Base-by-base conservation (phyloP, 2,797 vertebrate genomes). In the Syngnathus rostellatus region DNA sequence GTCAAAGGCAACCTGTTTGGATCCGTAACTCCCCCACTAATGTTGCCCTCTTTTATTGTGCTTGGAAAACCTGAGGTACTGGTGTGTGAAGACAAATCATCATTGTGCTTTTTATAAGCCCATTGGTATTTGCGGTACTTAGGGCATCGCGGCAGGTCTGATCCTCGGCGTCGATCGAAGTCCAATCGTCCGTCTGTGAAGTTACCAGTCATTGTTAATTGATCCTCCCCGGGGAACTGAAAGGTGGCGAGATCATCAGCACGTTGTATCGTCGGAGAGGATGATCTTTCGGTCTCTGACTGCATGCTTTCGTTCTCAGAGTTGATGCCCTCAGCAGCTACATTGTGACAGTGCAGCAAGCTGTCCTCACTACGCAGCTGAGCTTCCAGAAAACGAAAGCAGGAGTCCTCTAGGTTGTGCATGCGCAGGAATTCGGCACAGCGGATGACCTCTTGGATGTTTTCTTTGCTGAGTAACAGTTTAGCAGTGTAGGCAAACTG, bases 401-500 rank as follows among this genome's bases (percentile, higher is more conserved):
- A 99, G 45, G 97, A 98, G 88, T 99, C 97, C 91, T 99, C 97
- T 72, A 99, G 92, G 91, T 99, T 99, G 91, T 99, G 97, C 93
- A 99, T 96, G 88, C 94, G 96, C 89, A 99, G 92, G 90, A 99
- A 95, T 85, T 96, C 93, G 0, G 97, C 97, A 67, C 97, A 99
- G 87, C 94, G 96, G 89, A 98, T 95, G 90, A 99, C 97, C 90
- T 99, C 97, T 81, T 97, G 94, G 89, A 99, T 98, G 92, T 99
- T 99, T 79, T 99, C 97, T 90, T 94, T 94, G 93, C 96, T 99
- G 90, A 99, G 95, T 84, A 99, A 90, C 87, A 99, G 93, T 93
- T 99, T 98, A 89, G 96, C 97, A 69, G 97, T 99, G 90, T 99
- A 99, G 92, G 97, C 97, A 78, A 99, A 99, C 93, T 99, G 97